Percentiles rank a stretch among this genome's conserved stretches.
Conservation (phyloP, 2,113 vertebrate genomes). For the Condylura cristata region DNA sequence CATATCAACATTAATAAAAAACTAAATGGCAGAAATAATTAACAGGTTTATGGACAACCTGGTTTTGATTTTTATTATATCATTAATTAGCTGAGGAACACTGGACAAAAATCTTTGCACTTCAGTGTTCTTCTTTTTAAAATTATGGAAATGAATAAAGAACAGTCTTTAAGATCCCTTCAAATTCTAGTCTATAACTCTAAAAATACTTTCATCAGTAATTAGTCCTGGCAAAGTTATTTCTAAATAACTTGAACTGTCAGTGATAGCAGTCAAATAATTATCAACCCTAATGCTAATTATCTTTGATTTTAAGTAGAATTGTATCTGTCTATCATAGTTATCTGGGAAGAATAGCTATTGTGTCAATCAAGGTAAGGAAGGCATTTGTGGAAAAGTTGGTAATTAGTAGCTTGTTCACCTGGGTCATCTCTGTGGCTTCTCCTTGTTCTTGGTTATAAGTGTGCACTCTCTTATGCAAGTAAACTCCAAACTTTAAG, state of each 20-base stretch:
- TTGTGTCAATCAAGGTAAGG: background rate
- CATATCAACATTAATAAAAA: background rate
- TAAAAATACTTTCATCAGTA: background rate
- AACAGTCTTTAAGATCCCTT: background rate
- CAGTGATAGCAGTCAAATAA: background rate
- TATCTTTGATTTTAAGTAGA: constrained; percentile 14
- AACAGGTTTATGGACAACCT: background rate
- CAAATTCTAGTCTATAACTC: background rate
- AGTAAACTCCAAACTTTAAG: background rate
- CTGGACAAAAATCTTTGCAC: background rate
- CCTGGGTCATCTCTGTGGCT: accelerated
- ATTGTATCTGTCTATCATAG: background rate
- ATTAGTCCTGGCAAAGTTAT: background rate
- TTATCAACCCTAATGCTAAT: background rate
- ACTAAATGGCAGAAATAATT: background rate
- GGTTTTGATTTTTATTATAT: background rate
- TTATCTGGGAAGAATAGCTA: background rate
- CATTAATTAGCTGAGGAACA: background rate
- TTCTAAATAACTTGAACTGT: background rate
- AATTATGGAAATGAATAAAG: background rate
- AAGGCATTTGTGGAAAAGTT: background rate
- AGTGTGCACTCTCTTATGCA: background rate
- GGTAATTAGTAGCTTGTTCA: background rate
- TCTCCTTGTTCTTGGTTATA: background rate
- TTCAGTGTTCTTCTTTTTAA: background rate